These are phyloP conservation scores for Drosophila mauritiana DNA, from an alignment of 1,140 invertebrate genomes.

Conservation along the genomic window DNA sequence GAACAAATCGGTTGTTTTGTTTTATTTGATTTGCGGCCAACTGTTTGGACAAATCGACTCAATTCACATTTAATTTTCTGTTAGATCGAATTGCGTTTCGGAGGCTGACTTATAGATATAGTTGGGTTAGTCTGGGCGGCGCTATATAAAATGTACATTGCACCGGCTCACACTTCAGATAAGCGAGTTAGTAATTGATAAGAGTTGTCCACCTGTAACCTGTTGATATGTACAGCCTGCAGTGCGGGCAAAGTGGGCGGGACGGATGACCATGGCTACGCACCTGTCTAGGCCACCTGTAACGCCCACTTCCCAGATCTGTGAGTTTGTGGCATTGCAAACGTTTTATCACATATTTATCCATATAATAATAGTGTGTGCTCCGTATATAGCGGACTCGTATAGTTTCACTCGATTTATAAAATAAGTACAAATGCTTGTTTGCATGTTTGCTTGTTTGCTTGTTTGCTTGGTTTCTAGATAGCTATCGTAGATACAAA, in stretches of 20 bases:
- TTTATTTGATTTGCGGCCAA: conserved; percentile 8
- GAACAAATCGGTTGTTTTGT: conserved; percentile 8
- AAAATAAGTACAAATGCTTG: conserved; percentile 75
- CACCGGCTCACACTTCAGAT: conserved; percentile 32
- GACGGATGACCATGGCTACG: background rate
- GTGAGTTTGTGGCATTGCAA: conserved; percentile 36
- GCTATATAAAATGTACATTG: conserved; percentile 26
- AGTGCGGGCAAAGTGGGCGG: conserved; percentile 12
- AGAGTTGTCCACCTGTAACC: conserved; percentile 24
- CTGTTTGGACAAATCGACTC: conserved; percentile 22
- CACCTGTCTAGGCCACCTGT: background rate
- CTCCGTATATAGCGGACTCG: conserved; percentile 21
- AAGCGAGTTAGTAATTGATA: conserved; percentile 51
- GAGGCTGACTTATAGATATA: conserved; percentile 9
- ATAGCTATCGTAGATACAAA: conserved; percentile 65
- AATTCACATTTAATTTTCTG: conserved; percentile 17
- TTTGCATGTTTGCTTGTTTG: background rate
- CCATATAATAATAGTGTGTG: conserved; percentile 59
- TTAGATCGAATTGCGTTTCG: background rate
- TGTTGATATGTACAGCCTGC: conserved; percentile 69
- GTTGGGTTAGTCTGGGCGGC: conserved; percentile 3
- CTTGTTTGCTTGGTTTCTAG: conserved; percentile 11
- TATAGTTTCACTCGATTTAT: conserved; percentile 53
- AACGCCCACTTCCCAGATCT: conserved; percentile 5
- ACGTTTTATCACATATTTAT: conserved; percentile 76